Evolutionary conservation across 2,888 invertebrate species (phyloP).

Genomic region (Meteorus colon): DNA sequence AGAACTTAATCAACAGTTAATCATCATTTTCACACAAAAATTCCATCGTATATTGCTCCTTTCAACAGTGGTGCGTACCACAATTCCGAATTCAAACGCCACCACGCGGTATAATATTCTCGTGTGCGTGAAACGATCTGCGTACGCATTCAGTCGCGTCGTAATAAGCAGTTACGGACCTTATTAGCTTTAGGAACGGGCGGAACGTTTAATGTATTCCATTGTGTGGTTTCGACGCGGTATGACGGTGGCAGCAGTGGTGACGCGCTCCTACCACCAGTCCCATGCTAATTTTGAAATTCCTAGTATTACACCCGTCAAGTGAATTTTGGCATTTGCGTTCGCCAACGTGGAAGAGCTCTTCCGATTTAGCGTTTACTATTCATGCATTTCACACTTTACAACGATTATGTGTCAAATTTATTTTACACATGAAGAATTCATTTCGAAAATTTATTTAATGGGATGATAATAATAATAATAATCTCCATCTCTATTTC

Average conservation of each 20-base stretch:
- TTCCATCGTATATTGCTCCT: background rate
- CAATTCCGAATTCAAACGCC: slow-evolving; percentile 30
- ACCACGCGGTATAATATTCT: slow-evolving; percentile 31
- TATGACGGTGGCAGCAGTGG: slow-evolving; percentile 42
- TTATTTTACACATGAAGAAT: slow-evolving; percentile 36
- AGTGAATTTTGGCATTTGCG: slow-evolving; percentile 65
- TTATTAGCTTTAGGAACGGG: slow-evolving; percentile 63
- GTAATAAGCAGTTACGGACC: slow-evolving; percentile 64
- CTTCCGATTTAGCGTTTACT: slow-evolving; percentile 45
- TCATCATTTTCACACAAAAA: background rate
- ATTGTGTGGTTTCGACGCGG: slow-evolving; percentile 58
- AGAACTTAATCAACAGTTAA: slow-evolving; percentile 1
- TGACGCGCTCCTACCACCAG: slow-evolving; percentile 39
- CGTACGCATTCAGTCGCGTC: slow-evolving; percentile 52
- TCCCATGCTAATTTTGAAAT: slow-evolving; percentile 61
- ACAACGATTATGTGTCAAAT: slow-evolving; percentile 21
- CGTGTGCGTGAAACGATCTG: slow-evolving; percentile 54
- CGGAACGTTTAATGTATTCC: slow-evolving; percentile 65
- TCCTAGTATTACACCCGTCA: slow-evolving; percentile 61
- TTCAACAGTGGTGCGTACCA: slow-evolving; percentile 32
- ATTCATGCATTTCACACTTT: slow-evolving; percentile 40
- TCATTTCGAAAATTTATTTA: background rate
- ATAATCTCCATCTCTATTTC: background rate
- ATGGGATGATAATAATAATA: background rate
- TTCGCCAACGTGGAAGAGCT: slow-evolving; percentile 51